Conservation (phyloP, 1,140 invertebrate genomes). For the Vanessa atalanta region DNA sequence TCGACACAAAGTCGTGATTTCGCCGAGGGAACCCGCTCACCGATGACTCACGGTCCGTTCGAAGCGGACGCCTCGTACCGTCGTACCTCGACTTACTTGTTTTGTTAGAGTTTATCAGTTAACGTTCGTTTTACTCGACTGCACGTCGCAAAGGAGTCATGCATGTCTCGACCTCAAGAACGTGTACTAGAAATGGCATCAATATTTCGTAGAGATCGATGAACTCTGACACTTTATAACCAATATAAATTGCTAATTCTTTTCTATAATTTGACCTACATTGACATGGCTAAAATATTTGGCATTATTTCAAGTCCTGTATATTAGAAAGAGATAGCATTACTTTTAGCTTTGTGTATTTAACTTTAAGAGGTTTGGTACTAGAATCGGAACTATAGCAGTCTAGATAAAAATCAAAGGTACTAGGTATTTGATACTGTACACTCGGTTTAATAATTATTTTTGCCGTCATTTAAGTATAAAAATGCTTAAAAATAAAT, state of each 20-base stretch:
- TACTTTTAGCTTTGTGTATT: too few species aligned
- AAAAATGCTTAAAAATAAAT: too few species aligned
- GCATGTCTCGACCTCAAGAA: constrained; percentile 14
- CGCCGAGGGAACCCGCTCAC: constrained; percentile 60
- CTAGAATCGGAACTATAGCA: too few species aligned
- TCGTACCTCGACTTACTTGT: constrained; percentile 31
- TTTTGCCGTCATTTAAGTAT: too few species aligned
- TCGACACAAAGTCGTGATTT: constrained; percentile 22
- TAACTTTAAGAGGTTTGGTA: too few species aligned
- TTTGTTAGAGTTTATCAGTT: constrained; percentile 32
- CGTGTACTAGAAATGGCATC: constrained; percentile 7
- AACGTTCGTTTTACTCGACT: constrained; percentile 30
- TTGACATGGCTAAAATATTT: too few species aligned
- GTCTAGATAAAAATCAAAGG: too few species aligned
- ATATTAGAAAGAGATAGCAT: too few species aligned
- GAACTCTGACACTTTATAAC: background rate
- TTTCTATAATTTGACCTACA: too few species aligned
- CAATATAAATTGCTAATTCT: background rate
- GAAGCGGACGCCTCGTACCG: constrained; percentile 20
- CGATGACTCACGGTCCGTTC: constrained; percentile 50
- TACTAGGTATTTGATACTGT: too few species aligned
- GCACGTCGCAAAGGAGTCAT: constrained; percentile 14
- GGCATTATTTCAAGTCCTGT: too few species aligned
- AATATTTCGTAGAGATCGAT: background rate
- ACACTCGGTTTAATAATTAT: too few species aligned